Base-by-base conservation (phyloP, 2,797 vertebrate genomes). In the Eleutherodactylus coqui region DNA sequence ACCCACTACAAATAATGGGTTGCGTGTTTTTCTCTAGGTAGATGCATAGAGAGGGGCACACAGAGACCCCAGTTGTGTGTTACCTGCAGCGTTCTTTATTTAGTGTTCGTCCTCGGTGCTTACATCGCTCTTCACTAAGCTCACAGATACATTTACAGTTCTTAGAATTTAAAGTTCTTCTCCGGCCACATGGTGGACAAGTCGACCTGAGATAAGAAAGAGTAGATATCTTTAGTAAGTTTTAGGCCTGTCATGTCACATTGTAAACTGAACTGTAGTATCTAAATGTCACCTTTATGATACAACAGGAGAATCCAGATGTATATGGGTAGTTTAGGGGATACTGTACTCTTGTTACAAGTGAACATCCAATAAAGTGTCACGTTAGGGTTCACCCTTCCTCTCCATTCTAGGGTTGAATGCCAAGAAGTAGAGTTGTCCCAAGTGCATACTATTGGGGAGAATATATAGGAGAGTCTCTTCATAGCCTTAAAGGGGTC, bases 21-120 rank as follows among this genome's bases (percentile, higher is more conserved):
- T n/a, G n/a, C n/a, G n/a, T n/a, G n/a, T n/a, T n/a, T 49, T 75
- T 77, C 55, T 38, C 55, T 62, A 76, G 62, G 21, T 41, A 47
- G 32, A 43, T 27, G 32, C 3, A 5, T 29, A 69, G 21, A 62
- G 60, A 53, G 75, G 47, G 32, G 34, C 47, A 29, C 60, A 51
- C 29, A 14, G 29, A 19, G 9, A 19, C 29, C 8, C 2, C 32
- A 27, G 79, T 17, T 47, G 11, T 38, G n/a, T 27, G 5, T 83
- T 34, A 87, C 86, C 86, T 87, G 86, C 86, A 87, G 1, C 55
- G 64, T 43, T 80, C 43, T 75, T 67, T 79, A 38, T 87, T 79
- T 21, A 80, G 16, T 21, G 11, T 72, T 5, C 53, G 43, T 75
- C 75, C 82, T 41, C 78, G 67, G 4, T 27, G 51, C 24, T 43